Base-by-base conservation (phyloP, 1,140 invertebrate genomes). In the Dendroctonus ponderosae region DNA sequence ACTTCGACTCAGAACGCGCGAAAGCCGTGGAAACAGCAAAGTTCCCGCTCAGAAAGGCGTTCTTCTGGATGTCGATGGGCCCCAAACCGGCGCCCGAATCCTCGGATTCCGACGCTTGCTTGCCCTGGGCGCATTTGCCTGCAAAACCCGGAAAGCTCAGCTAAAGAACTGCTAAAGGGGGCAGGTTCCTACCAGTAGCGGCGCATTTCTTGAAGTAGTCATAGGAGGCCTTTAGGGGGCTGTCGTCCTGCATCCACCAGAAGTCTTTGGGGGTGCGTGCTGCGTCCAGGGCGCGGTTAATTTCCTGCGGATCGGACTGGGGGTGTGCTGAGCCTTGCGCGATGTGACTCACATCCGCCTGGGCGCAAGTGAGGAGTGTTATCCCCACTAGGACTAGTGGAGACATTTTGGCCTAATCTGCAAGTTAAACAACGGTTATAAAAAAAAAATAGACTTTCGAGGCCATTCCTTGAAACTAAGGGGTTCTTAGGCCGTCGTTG, bases 211-310 rank as follows among this genome's bases (percentile, higher is more conserved):
- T 74, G 66, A 71, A 79, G 44, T 74, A 70, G 14, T 78, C 75
- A 53, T 78, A 71, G 41, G 77, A 76, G 50, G 72, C 76, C 62
- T 82, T 84, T 73, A 85, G 80, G 0, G 84, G 83, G 2, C 81
- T 82, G 65, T 85, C 76, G 40, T 80, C 68, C 50, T 75, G 77
- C 78, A 81, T 80, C 84, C 84, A 84, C 83, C 83, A 84, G 65
- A 71, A 69, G n/a, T 70, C 59, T 44, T 72, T 57, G 7, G 64
- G 59, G 44, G 38, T 43, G 9, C 62, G 64, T 11, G 40, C 57
- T 26, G 41, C 5, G 0, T 53, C 12, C 52, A 57, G 52, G 15
- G 68, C 71, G 14, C 56, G 41, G 62, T 74, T 72, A 51, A 74
- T 68, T 49, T 73, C 69, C 8, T 64, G 59, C 12, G 67, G 67